Evolutionary conservation across 2,113 vertebrate species (phyloP), one percentile per base, ranked within the genome.

Genomic region (Cariama cristata): DNA sequence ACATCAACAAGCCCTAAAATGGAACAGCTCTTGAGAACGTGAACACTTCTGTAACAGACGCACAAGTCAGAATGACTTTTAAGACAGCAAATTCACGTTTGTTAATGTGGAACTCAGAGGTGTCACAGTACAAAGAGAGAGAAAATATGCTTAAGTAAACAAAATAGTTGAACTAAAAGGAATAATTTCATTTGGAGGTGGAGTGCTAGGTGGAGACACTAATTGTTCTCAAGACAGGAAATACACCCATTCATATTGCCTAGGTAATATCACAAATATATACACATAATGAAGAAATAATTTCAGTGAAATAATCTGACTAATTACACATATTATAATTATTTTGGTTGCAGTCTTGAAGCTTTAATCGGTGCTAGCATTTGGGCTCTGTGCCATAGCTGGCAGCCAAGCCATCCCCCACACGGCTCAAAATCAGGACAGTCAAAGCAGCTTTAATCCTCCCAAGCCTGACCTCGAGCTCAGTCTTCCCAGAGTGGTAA

Each of bases 401-500:
- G 72, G 60, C 94, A 84, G 95, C 83, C 63, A 17, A 67, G 68
- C 76, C 79, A 69, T 8, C 86, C 79, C 88, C 76, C 68, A 38
- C n/a, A 5, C 6, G 0, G 85, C 58, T 59, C 66, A 79, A 26
- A 90, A 91, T 19, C 33, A 92, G 97, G 94, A 93, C 95, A 91
- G 64, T 16, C 76, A 88, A 53, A 95, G 90, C 68, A 74, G 76
- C 73, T 79, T 77, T 84, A 92, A 96, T 79, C 88, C 76, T 72
- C 22, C 56, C 47, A 7, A 66, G 79, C 55, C 83, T 68, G 67
- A 87, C 60, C 86, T 62, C 4, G 0, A 68, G 53, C 32, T 28
- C 50, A 35, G 62, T 4, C 49, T 45, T 66, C 50, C 86, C 76
- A 44, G 50, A 12, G 28, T 0, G 4, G 40, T 8, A 49, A n/a